Base-by-base conservation (phyloP, 2,888 invertebrate species). In the Calephelis perditalis region DNA sequence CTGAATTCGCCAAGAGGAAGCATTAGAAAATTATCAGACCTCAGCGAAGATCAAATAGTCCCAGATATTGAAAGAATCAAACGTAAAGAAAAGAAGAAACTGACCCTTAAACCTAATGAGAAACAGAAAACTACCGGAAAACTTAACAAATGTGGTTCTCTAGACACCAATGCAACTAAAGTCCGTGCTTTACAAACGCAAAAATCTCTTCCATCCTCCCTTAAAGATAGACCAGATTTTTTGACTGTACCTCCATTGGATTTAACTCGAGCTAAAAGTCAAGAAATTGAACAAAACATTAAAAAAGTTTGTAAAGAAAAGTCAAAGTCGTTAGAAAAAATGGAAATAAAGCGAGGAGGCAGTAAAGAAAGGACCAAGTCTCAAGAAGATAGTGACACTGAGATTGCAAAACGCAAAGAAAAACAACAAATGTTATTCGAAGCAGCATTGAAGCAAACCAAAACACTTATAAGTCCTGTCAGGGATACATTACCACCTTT, bases 341-440 rank as follows among this genome's bases (percentile, higher is more conserved):
- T 93, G 81, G 93, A 93, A 73, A 75, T 92, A 1, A 92, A 91
- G 76, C 80, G 93, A 67, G 82, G 84, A 12, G 73, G 82, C 63
- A 93, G 93, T 71, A 93, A 92, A 70, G 95, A 95, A 76, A 91
- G 94, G 65, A 93, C 94, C 5, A 94, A 93, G 74, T 94, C 94
- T 1, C 94, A 94, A 77, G 95, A 95, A 74, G 95, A 95, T 67
- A 94, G 93, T 65, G 95, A 94, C 70, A 92, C 94, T 0, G 94
- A 94, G 76, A 92, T 92, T 57, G 94, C 93, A 1, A 95, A 95
- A 76, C 92, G 95, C 56, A 94, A 94, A 77, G 94, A 94, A 72
- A 92, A 94, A 66, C 95, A 95, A 71, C 95, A 95, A 75, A 93
- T 94, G 91, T 79, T 95, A 2, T 95, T 95, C 70, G 95, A 95